Percentiles rank a stretch among this genome's conserved stretches.
Evolutionary conservation across 2,797 vertebrate genomes (phyloP).

Genomic region (Micromesistius poutassou): DNA sequence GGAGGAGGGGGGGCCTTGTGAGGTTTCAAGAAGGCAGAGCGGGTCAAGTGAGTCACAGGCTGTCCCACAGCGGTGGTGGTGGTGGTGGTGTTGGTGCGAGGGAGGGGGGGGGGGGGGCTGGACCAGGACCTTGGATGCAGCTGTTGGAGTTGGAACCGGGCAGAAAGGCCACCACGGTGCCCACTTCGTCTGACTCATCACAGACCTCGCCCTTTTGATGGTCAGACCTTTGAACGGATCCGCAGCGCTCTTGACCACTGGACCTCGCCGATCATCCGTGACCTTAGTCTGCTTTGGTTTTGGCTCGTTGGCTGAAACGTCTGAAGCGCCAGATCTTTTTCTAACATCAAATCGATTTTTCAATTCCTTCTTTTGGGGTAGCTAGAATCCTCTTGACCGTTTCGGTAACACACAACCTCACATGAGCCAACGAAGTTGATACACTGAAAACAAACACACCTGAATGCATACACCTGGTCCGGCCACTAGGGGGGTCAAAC

Average conservation of each 20-base stretch:
- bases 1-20: neutral
- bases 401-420: neutral
- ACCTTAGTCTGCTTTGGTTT: neutral
- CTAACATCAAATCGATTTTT: no score
- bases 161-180: conserved; percentile 29
- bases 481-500: neutral
- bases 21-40: neutral
- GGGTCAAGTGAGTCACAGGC: conserved; percentile 57
- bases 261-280: neutral
- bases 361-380: neutral
- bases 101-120: conserved; percentile 38
- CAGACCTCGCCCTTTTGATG: conserved; percentile 31
- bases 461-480: neutral
- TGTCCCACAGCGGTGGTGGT: conserved; percentile 39
- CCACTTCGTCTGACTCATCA: conserved; percentile 50
- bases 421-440: neutral
- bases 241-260: neutral
- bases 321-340: neutral
- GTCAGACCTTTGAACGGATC: conserved; percentile 3
- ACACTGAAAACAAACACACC: neutral
- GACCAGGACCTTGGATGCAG: conserved; percentile 41
- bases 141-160: neutral
- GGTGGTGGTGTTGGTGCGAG: neutral
- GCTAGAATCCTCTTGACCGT: neutral
- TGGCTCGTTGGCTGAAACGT: neutral